Conservation (phyloP, 92 coral and sea anemone species). For the Micromussa lordhowensis region DNA sequence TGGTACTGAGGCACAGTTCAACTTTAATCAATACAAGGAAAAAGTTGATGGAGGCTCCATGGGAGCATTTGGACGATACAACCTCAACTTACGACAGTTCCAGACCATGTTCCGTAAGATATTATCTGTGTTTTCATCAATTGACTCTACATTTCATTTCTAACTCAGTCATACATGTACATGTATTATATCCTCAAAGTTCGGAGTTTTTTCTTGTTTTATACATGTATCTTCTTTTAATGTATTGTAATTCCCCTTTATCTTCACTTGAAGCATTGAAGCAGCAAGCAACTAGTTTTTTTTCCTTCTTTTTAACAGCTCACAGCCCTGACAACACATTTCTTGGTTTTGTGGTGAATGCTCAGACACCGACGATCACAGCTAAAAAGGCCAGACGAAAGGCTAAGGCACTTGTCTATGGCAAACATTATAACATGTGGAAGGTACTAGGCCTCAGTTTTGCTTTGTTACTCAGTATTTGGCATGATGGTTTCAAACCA, state of each 20-base stretch:
- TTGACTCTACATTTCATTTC: too few relatives aligned
- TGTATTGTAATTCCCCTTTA: too few relatives aligned
- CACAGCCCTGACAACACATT: slow-evolving; percentile 99
- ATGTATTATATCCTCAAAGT: too few relatives aligned
- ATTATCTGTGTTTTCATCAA: background rate
- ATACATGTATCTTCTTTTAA: too few relatives aligned
- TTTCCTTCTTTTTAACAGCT: slow-evolving; percentile 58
- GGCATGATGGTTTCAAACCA: too few relatives aligned
- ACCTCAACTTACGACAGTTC: slow-evolving; percentile 84
- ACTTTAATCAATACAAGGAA: slow-evolving; percentile 79
- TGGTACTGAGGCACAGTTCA: slow-evolving; percentile 99
- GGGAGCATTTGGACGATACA: slow-evolving; percentile 89
- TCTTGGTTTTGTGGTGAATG: slow-evolving; percentile 94
- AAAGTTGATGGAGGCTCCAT: slow-evolving; percentile 76
- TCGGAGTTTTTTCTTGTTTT: too few relatives aligned
- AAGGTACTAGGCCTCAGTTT: slow-evolving; percentile 48
- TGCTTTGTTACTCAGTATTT: background rate
- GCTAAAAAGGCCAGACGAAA: slow-evolving; percentile 62
- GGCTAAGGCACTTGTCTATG: slow-evolving; percentile 83
- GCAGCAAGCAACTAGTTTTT: background rate
- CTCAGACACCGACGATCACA: slow-evolving; percentile 28
- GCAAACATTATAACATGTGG: slow-evolving; percentile 95
- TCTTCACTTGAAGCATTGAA: too few relatives aligned
- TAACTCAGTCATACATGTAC: too few relatives aligned
- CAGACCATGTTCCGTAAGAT: slow-evolving; percentile 99